phyloP scores from a whole-genome alignment of 92 coral and sea anemone species.

The Paragorgia papillata region DNA sequence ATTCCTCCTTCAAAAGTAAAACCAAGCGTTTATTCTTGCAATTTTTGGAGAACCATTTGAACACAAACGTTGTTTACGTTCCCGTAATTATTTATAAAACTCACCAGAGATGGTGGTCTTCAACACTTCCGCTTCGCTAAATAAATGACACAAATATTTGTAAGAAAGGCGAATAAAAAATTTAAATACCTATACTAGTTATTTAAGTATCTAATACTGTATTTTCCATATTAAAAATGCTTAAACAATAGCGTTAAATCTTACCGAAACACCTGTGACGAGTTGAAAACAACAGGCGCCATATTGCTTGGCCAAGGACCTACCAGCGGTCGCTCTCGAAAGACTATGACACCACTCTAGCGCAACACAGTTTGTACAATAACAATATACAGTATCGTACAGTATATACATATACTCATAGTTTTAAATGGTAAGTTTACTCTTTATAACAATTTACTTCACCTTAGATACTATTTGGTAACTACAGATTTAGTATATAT shows the following conservation, averaged over 20 bases:
- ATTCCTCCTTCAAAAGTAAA: not conserved
- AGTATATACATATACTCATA: not conserved
- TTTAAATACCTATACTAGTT: not conserved
- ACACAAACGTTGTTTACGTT: constrained; percentile 29
- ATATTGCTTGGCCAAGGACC: constrained; percentile 55
- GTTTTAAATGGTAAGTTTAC: not conserved
- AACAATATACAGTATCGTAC: too few species aligned
- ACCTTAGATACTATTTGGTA: not conserved
- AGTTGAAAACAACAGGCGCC: constrained; percentile 95
- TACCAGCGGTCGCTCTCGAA: constrained; percentile 16
- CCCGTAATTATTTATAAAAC: constrained; percentile 9
- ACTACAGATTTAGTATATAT: too few species aligned
- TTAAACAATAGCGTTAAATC: constrained; percentile 20
- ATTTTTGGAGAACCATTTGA: not conserved
- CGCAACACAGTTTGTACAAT: too few species aligned
- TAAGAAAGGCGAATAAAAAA: not conserved
- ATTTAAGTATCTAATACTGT: constrained; percentile 1
- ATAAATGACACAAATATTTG: not conserved
- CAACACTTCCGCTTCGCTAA: constrained; percentile 44
- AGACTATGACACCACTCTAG: constrained; percentile 21
- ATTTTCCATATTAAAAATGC: not conserved
- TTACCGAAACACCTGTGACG: constrained; percentile 94
- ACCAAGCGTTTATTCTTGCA: not conserved
- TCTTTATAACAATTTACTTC: not conserved
- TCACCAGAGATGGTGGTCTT: constrained; percentile 39